These are phyloP conservation scores for Euphydryas editha DNA, from an alignment of 2,888 invertebrate species.

Conservation along the genomic window DNA sequence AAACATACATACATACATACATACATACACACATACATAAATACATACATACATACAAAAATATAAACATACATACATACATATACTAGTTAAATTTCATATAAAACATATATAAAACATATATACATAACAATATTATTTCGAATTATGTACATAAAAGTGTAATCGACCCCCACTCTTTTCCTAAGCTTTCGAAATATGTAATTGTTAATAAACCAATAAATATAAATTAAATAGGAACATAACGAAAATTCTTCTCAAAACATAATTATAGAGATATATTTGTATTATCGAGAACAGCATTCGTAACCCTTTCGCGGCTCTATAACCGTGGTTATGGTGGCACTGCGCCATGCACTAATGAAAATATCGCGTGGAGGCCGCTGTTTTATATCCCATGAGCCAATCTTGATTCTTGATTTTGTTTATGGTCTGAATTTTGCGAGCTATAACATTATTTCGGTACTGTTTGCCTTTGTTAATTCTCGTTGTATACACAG, in stretches of 20 bases:
- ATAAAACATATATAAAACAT: too few relatives aligned
- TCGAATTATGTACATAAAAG: too few relatives aligned
- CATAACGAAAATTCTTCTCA: background rate
- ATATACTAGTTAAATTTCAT: too few relatives aligned
- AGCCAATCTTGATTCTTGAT: slow-evolving; percentile 30
- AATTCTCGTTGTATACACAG: background rate
- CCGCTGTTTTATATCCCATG: slow-evolving; percentile 38
- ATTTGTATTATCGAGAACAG: slow-evolving; percentile 4
- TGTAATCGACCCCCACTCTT: too few relatives aligned
- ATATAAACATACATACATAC: too few relatives aligned
- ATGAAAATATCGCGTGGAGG: slow-evolving; percentile 48
- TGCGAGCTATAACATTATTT: slow-evolving; percentile 25
- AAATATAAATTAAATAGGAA: background rate
- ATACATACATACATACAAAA: too few relatives aligned
- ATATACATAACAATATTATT: too few relatives aligned
- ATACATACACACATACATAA: too few relatives aligned
- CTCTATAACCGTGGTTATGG: slow-evolving; percentile 23
- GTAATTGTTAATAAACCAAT: too few relatives aligned
- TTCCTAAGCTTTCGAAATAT: too few relatives aligned
- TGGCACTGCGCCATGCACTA: slow-evolving; percentile 39
- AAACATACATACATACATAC: too few relatives aligned
- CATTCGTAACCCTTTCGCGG: background rate
- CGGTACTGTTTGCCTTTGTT: slow-evolving; percentile 13
- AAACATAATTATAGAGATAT: background rate
- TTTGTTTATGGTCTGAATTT: slow-evolving; percentile 35